Conservation (phyloP, 2,113 vertebrate species). For the Callorhinus ursinus region DNA sequence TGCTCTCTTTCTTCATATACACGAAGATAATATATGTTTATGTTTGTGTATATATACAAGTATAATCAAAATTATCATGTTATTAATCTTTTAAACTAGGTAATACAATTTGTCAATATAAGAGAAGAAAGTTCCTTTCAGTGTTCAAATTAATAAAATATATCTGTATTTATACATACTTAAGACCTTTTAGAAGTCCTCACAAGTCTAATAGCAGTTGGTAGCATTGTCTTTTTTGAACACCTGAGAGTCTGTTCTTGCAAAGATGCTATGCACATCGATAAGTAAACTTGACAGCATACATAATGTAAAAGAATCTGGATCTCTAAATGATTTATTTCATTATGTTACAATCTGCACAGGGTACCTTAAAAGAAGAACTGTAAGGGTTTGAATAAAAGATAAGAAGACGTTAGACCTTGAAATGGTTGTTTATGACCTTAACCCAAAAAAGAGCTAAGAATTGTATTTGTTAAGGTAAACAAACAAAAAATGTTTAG, state of each 20-base stretch:
- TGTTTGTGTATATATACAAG: background rate
- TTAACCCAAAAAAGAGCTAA: slow-evolving; percentile 28
- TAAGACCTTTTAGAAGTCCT: slow-evolving; percentile 40
- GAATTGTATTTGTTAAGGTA: background rate
- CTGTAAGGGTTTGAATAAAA: slow-evolving; percentile 51
- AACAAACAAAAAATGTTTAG: background rate
- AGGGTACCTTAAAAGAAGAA: slow-evolving; percentile 54
- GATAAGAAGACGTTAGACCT: slow-evolving; percentile 45
- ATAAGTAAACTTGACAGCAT: slow-evolving; percentile 61
- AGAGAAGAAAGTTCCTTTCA: background rate
- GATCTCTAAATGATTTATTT: slow-evolving; percentile 71
- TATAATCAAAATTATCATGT: background rate
- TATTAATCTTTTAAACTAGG: slow-evolving; percentile 31
- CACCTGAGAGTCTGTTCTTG: slow-evolving; percentile 17
- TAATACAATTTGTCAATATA: background rate
- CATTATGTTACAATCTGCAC: slow-evolving; percentile 38
- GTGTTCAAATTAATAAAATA: slow-evolving; percentile 6
- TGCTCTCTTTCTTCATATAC: background rate
- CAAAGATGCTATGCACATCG: slow-evolving; percentile 15
- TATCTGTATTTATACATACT: background rate
- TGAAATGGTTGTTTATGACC: slow-evolving; percentile 52
- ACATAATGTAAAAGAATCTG: slow-evolving; percentile 69
- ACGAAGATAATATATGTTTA: background rate
- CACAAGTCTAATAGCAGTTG: background rate
- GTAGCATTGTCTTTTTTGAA: slow-evolving; percentile 11